Conservation (phyloP, 2,113 vertebrate species). For the Datnioides undecimradiatus region DNA sequence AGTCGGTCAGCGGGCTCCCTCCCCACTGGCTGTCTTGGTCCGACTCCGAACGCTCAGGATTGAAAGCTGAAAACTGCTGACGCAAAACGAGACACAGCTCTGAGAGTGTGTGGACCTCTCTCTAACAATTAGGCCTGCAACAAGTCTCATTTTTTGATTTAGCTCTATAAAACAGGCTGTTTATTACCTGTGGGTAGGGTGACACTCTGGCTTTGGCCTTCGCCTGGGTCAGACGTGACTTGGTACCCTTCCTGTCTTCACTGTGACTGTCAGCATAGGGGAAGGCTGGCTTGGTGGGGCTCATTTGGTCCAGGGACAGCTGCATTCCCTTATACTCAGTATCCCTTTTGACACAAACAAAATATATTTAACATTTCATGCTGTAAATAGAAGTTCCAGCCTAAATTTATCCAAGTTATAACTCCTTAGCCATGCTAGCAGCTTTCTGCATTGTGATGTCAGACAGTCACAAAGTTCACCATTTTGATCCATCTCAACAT, state of each 20-base stretch:
- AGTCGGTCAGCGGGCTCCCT: constrained; percentile 94
- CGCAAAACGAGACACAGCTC: constrained; percentile 24
- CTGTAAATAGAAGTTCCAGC: constrained; percentile 5
- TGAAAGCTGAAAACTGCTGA: constrained; percentile 95
- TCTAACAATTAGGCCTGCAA: neutral
- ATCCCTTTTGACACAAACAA: constrained; percentile 85
- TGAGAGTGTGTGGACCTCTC: neutral
- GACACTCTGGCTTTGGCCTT: constrained; percentile 96
- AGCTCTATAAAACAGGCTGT: constrained; percentile 12
- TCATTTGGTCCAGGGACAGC: constrained; percentile 97
- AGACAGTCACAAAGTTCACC: neutral
- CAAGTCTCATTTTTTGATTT: neutral
- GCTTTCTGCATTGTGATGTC: neutral
- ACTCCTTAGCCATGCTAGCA: neutral
- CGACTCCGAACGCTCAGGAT: constrained; percentile 94
- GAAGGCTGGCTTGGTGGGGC: constrained; percentile 93
- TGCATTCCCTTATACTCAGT: constrained; percentile 99
- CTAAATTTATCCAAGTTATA: constrained; percentile 20
- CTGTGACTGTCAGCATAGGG: constrained; percentile 89
- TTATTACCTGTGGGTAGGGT: constrained; percentile 94
- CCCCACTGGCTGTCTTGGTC: constrained; percentile 99
- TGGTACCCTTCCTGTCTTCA: constrained; percentile 92
- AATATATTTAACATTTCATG: constrained; percentile 35
- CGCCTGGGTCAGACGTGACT: constrained; percentile 88
- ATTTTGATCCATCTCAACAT: neutral